Evolutionary conservation across 2,113 vertebrate species (phyloP).

Genomic region (Pedetes capensis): DNA sequence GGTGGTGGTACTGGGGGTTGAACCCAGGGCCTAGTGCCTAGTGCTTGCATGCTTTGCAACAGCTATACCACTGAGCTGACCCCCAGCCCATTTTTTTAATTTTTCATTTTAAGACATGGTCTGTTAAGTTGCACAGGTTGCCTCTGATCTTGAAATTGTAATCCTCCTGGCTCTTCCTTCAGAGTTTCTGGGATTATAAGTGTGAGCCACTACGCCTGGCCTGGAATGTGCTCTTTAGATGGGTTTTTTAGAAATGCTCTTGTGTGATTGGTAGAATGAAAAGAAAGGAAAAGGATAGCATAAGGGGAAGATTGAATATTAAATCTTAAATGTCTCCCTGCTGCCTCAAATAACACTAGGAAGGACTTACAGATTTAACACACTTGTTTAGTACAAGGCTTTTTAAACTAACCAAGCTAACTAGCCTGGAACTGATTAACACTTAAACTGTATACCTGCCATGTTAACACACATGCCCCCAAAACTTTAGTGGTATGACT

Average conservation of each 20-base stretch:
- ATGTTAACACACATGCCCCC: not conserved
- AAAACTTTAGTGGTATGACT: not conserved
- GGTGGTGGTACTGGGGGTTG: too few relatives aligned
- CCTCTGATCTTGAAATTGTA: too few relatives aligned
- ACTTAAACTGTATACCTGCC: not conserved
- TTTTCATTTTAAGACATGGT: too few relatives aligned
- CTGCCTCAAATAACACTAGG: not conserved
- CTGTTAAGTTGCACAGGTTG: too few relatives aligned
- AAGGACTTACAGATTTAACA: not conserved
- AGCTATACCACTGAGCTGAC: too few relatives aligned
- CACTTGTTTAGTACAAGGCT: not conserved
- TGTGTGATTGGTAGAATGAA: not conserved
- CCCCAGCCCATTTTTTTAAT: too few relatives aligned
- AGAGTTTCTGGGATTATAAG: too few relatives aligned
- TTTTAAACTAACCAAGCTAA: not conserved
- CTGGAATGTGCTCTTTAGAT: not conserved
- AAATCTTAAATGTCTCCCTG: not conserved
- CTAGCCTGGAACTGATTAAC: not conserved
- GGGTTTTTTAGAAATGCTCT: not conserved
- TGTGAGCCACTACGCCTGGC: too few relatives aligned
- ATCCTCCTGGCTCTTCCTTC: too few relatives aligned
- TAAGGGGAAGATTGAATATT: not conserved
- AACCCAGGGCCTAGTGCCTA: too few relatives aligned
- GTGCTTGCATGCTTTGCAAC: too few relatives aligned
- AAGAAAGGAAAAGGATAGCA: not conserved